Conservation (phyloP, 2,797 vertebrate genomes). For the Botia almorhae region DNA sequence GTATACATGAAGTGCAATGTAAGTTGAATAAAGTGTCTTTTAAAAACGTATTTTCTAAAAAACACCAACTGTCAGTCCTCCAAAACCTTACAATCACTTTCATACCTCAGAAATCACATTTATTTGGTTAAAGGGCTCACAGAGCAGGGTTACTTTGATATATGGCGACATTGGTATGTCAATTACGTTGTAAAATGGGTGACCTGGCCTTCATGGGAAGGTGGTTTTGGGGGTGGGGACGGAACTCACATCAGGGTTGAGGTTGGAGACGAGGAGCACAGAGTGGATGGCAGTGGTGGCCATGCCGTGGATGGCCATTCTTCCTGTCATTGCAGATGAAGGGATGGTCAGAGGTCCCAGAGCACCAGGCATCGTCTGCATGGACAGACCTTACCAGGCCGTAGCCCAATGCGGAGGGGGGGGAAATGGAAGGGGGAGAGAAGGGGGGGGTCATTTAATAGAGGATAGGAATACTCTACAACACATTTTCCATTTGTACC, state of each 20-base stretch:
- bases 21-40: neutral
- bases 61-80: neutral
- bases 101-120: neutral
- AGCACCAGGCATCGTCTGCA: conserved; percentile 73
- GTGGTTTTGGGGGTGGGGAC: neutral
- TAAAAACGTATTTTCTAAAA: neutral
- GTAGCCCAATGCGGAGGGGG: neutral
- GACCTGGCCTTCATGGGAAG: neutral
- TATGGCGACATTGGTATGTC: conserved; percentile 6
- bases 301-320: conserved; percentile 69
- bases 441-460: neutral
- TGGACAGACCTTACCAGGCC: conserved; percentile 70
- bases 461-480: neutral
- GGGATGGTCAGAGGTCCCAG: conserved; percentile 71
- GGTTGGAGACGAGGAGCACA: conserved; percentile 85
- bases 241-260: conserved; percentile 84
- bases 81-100: neutral
- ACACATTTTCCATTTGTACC: neutral
- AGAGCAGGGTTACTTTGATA: neutral
- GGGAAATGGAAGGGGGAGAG: neutral
- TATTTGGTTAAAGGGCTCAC: neutral
- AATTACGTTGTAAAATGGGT: neutral
- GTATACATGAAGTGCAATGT: neutral
- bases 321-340: conserved; percentile 68
- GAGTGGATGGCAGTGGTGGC: conserved; percentile 71